phyloP scores from a whole-genome alignment of 2,113 vertebrate genomes.

The Podiceps cristatus region DNA sequence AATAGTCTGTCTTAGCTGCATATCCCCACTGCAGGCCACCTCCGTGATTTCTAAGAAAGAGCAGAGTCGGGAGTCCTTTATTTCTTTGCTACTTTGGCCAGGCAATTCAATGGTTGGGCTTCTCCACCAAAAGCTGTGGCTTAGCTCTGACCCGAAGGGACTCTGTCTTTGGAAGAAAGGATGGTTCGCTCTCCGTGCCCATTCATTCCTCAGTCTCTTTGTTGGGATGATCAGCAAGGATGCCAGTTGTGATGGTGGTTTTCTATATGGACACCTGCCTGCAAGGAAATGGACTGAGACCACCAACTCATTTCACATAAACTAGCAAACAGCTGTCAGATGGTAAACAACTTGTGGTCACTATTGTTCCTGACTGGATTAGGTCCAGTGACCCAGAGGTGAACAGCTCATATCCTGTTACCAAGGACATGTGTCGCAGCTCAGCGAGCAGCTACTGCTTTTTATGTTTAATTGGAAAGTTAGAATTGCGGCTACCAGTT shows the following conservation, averaged over 20 bases:
- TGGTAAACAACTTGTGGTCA: slow-evolving; percentile 66
- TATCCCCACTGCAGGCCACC: background rate
- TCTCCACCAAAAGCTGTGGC: background rate
- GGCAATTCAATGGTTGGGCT: background rate
- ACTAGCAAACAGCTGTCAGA: slow-evolving; percentile 62
- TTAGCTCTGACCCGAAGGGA: background rate
- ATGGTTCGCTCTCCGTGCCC: background rate
- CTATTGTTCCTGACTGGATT: slow-evolving; percentile 63
- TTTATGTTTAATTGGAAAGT: background rate
- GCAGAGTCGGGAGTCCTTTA: background rate
- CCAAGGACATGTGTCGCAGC: slow-evolving; percentile 4
- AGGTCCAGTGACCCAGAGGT: slow-evolving; percentile 53
- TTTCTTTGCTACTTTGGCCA: background rate
- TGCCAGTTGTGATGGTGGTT: background rate
- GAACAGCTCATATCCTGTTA: slow-evolving; percentile 66
- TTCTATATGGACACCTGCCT: slow-evolving; percentile 57
- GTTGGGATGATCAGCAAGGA: slow-evolving; percentile 23
- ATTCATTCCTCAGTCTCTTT: slow-evolving; percentile 26
- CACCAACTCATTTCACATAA: slow-evolving; percentile 49
- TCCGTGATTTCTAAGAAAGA: background rate
- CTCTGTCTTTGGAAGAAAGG: background rate
- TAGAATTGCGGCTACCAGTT: background rate
- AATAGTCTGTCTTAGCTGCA: background rate
- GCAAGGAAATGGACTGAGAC: slow-evolving; percentile 12
- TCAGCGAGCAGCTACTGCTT: slow-evolving; percentile 28